Evolutionary conservation across 92 coral and sea anemone genomes (phyloP), one percentile per base, ranked within the genome.

Genomic region (Chrysogorgia sp.): DNA sequence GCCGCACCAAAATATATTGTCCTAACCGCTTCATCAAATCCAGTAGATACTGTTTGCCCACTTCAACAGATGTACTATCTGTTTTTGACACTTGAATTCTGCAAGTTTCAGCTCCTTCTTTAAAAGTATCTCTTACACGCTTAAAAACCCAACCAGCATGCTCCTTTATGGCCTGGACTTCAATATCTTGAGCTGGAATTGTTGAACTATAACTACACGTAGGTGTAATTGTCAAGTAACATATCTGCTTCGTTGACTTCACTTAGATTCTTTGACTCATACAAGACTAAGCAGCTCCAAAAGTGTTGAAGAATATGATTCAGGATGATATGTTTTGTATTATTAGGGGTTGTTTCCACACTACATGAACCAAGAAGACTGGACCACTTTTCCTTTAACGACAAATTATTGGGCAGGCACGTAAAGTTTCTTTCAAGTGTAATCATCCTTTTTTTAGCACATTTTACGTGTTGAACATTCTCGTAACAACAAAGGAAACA

Each of bases 121-220:
- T 66, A 31, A 66, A 66, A 7, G 53, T 34, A 26, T 31, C 50
- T 43, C 74, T 6, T 34, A 66, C 74, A 5, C 52, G 52, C 35
- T 66, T 66, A 35, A 37, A 63, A 21, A 63, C 69, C 69, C 69
- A 63, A 29, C 69, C 69, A 63, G 69, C 24, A 63, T 63, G 52
- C 20, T 66, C 74, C 25, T 35, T 66, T 2, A 66, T 66, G n/a
- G 74, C 52, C 10, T 66, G 28, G 13, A 66, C 3, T 52, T 52
- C 59, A 17, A 52, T 52, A 52, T 52, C 3, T 52, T 52, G 4
- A 52, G 3, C 59, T 5, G 21, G 10, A 43, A 17, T 43, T 43
- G 50, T 17, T 17, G 22, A 17, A 6, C 8, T 6, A 17, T 7
- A 5, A 17, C 7, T 6, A 17, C 8, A 5, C 20, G 59, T 52